phyloP scores from a whole-genome alignment of 2,888 invertebrate species.

The Stenodera caucasica region DNA sequence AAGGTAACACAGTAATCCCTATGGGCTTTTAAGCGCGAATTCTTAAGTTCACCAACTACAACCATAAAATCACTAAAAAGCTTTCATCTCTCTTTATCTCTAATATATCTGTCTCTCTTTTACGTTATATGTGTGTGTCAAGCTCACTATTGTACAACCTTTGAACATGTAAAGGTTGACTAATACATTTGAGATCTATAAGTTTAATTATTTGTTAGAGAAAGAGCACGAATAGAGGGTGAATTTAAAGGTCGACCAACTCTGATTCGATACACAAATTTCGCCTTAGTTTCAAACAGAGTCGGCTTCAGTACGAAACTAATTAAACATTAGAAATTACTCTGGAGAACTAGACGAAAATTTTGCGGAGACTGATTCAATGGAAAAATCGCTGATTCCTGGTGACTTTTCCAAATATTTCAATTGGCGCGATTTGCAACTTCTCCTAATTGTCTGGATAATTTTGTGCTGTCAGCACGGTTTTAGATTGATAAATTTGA shows the following conservation, averaged over 20 bases:
- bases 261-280: not conserved
- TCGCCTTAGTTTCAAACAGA: constrained; percentile 7
- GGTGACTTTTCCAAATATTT: too few species aligned
- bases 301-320: too few species aligned
- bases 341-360: too few species aligned
- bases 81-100: not conserved
- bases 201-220: not conserved
- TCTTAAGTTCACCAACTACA: constrained; percentile 22
- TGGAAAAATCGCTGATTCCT: too few species aligned
- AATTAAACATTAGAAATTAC: too few species aligned
- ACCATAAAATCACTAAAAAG: constrained; percentile 20
- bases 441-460: not conserved
- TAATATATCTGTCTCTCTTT: not conserved
- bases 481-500: not conserved
- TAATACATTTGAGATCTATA: not conserved
- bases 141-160: not conserved
- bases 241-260: not conserved
- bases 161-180: constrained; percentile 4
- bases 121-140: not conserved
- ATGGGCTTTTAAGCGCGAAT: constrained; percentile 22
- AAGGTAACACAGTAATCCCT: constrained; percentile 15
- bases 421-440: too few species aligned
- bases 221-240: not conserved
- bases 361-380: too few species aligned
- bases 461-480: not conserved